Percentiles rank a stretch among this genome's conserved stretches.
These are phyloP conservation scores for Tapera naevia DNA, from an alignment of 2,797 vertebrate genomes.

Conservation along the genomic window DNA sequence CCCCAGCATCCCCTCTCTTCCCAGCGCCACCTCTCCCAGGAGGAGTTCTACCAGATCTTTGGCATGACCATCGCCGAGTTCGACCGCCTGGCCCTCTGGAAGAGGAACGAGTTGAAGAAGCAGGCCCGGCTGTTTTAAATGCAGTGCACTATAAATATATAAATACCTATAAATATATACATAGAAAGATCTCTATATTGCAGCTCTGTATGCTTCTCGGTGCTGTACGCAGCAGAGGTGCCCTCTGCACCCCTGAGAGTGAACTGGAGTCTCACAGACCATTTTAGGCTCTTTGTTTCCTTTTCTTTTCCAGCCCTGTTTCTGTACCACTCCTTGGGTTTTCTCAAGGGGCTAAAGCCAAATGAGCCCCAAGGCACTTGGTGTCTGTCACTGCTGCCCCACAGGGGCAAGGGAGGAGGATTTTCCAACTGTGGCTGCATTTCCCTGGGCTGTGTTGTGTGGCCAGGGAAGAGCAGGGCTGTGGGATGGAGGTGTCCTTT, in stretches of 20 bases:
- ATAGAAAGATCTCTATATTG: conserved; percentile 76
- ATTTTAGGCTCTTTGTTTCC: conserved; percentile 68
- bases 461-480: not conserved
- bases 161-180: conserved; percentile 77
- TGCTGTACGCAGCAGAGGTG: conserved; percentile 51
- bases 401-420: not conserved
- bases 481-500: not conserved
- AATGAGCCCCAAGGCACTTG: accelerated
- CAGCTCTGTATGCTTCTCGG: conserved; percentile 72
- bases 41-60: conserved; percentile 96
- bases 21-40: conserved; percentile 94
- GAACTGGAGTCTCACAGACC: conserved; percentile 63
- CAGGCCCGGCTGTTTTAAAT: conserved; percentile 94
- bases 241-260: conserved; percentile 69
- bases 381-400: not conserved
- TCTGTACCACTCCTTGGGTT: not conserved
- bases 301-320: conserved; percentile 16
- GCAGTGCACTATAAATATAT: conserved; percentile 74
- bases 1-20: not conserved
- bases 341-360: not conserved
- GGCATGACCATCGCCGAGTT: conserved; percentile 97
- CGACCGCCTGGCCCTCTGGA: conserved; percentile 98
- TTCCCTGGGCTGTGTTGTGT: not conserved
- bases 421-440: not conserved
- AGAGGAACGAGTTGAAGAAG: conserved; percentile 98